Evolutionary conservation across 2,113 vertebrate genomes (phyloP).

Genomic region (Callocephalon fimbriatum): DNA sequence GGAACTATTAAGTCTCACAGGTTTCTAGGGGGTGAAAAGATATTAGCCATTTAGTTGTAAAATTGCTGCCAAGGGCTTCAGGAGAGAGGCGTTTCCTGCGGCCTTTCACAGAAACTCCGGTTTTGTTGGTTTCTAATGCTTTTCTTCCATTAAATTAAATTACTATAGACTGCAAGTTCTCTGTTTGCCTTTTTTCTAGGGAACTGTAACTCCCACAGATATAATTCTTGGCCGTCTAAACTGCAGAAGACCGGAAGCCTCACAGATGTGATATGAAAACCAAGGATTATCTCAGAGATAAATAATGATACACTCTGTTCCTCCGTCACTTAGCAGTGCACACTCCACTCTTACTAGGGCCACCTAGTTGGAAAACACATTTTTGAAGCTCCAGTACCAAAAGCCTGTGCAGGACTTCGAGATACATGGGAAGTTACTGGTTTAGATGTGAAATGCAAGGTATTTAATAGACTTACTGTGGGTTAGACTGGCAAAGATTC

Average conservation of each 20-base stretch:
- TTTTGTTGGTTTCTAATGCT: background rate
- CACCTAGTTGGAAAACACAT: background rate
- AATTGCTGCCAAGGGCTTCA: background rate
- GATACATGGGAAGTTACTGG: background rate
- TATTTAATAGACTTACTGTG: background rate
- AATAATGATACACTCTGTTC: background rate
- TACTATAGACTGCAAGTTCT: background rate
- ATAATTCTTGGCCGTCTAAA: background rate
- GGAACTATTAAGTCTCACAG: background rate
- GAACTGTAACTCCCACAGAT: constrained; percentile 43
- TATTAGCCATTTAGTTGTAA: background rate
- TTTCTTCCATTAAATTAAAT: constrained; percentile 26
- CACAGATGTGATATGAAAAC: constrained; percentile 42
- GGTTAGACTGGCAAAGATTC: background rate
- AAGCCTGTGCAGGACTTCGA: background rate
- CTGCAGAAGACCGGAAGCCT: background rate
- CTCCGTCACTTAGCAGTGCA: background rate
- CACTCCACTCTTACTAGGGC: background rate
- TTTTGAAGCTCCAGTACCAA: background rate
- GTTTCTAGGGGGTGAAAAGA: background rate
- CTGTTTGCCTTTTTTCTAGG: constrained; percentile 18
- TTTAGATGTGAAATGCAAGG: background rate
- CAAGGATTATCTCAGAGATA: constrained; percentile 2
- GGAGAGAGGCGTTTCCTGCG: background rate
- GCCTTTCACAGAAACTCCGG: background rate